Percentiles rank a stretch among this genome's conserved stretches.
Conservation (phyloP, 2,797 vertebrate genomes). For the Anguilla anguilla region DNA sequence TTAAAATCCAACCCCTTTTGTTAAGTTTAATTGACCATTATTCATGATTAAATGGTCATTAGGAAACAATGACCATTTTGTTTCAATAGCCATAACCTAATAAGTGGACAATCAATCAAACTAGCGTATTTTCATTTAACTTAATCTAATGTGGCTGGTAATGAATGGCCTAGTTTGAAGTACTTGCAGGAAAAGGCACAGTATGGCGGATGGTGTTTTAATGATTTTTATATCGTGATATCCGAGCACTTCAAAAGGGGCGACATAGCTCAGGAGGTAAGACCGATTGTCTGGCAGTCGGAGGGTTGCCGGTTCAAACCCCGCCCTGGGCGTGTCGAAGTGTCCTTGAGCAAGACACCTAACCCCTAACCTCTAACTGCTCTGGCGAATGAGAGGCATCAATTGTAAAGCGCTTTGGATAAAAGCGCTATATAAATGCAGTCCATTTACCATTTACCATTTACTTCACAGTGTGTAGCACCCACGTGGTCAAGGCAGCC, state of each 20-base stretch:
- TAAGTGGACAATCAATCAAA: slow-evolving; percentile 1
- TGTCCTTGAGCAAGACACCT: too few relatives aligned
- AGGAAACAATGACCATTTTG: not conserved
- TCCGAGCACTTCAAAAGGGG: not conserved
- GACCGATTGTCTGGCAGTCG: too few relatives aligned
- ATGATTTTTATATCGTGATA: not conserved
- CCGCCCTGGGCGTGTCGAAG: too few relatives aligned
- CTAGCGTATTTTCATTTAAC: not conserved
- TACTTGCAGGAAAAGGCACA: not conserved
- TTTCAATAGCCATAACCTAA: not conserved
- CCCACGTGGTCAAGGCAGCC: too few relatives aligned
- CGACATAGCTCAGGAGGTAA: too few relatives aligned
- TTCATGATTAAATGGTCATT: not conserved
- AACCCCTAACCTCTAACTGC: too few relatives aligned
- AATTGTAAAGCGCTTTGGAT: too few relatives aligned
- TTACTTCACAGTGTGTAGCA: not conserved
- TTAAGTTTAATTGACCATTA: not conserved
- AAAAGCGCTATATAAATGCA: too few relatives aligned
- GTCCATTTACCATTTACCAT: too few relatives aligned
- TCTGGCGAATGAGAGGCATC: too few relatives aligned
- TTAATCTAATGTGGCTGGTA: not conserved
- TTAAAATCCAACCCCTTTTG: not conserved
- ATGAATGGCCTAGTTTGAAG: not conserved
- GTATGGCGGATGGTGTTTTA: not conserved
- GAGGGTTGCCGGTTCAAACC: too few relatives aligned